Evolutionary conservation across 92 coral and sea anemone species (phyloP), one percentile per base, ranked within the genome.

Genomic region (Paramuricea clavata): DNA sequence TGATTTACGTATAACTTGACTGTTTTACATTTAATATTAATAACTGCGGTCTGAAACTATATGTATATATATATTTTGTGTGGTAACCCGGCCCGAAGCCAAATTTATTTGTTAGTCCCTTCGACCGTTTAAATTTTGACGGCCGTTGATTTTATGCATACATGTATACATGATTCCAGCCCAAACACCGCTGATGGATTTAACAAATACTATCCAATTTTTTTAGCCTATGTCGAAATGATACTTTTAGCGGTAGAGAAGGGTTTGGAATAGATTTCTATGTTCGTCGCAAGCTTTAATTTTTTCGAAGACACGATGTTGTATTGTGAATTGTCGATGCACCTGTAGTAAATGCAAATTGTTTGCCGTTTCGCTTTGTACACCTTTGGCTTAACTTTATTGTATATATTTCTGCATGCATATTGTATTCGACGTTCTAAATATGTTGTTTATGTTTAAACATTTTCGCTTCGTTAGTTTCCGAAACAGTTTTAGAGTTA

Each of bases 1-100:
- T 50, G 41, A 76, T 42, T 26, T 56, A 26, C 67, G 60, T 52
- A 26, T 30, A 76, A 56, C 82, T 49, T 10, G 12, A n/a, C 52
- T 74, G 1, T 12, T 49, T 25, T 32, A 8, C 42, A 76, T 49
- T 76, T 54, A 52, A 76, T 76, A 52, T 49, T 76, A 76, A 76
- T 76, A 31, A 76, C 82, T 21, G 42, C 43, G 68, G 52, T 22
- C 6, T 60, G 68, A 1, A 16, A 11, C 12, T 33, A 16, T 31
- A 5, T 28, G 41, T 10, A 10, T 39, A 39, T 28, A n/a, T n/a
- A n/a, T n/a, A n/a, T n/a, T n/a, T n/a, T n/a, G n/a, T n/a, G n/a
- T n/a, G n/a, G n/a, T n/a, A 10, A 60, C 28, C 1, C 31, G 0
- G 5, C 6, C 6, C 68, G 15, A 17, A 65, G 72, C 6, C 9